Percentiles rank a stretch among this genome's conserved stretches.
These are phyloP conservation scores for Silurus aristotelis DNA, from an alignment of 2,797 vertebrate genomes.

Conservation along the genomic window DNA sequence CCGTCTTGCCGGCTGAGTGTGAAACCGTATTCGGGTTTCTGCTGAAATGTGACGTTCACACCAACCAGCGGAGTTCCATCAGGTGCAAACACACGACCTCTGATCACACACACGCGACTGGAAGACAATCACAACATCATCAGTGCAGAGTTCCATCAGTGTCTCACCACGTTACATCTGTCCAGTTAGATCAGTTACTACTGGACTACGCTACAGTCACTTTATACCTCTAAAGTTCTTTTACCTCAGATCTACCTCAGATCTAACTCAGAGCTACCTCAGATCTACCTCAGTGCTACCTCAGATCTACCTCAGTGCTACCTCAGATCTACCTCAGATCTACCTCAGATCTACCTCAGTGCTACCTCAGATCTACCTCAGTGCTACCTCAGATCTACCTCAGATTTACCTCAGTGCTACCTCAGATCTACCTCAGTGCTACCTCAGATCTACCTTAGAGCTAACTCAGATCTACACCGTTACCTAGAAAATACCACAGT, in stretches of 20 bases:
- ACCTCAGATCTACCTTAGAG: not conserved
- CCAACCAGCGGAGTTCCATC: conserved; percentile 86
- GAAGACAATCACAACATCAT: not conserved
- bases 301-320: not conserved
- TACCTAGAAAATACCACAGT: not conserved
- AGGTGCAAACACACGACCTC: conserved; percentile 80
- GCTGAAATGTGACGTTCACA: conserved; percentile 85
- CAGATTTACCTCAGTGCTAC: no score
- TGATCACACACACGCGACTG: conserved; percentile 71
- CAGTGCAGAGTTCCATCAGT: not conserved
- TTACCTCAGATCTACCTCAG: not conserved
- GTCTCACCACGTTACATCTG: no score
- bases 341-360: not conserved
- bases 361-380: not conserved
- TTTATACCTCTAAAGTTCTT: no score
- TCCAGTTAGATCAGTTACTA: not conserved
- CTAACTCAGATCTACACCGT: not conserved
- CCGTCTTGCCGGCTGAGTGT: conserved; percentile 88
- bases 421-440: not conserved
- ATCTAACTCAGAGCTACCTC: not conserved
- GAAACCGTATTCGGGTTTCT: conserved; percentile 82
- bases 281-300: not conserved
- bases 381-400: no score
- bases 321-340: not conserved
- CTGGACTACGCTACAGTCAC: not conserved